Conservation (phyloP, 2,888 invertebrate species). For the Lochmaea crataegi region DNA sequence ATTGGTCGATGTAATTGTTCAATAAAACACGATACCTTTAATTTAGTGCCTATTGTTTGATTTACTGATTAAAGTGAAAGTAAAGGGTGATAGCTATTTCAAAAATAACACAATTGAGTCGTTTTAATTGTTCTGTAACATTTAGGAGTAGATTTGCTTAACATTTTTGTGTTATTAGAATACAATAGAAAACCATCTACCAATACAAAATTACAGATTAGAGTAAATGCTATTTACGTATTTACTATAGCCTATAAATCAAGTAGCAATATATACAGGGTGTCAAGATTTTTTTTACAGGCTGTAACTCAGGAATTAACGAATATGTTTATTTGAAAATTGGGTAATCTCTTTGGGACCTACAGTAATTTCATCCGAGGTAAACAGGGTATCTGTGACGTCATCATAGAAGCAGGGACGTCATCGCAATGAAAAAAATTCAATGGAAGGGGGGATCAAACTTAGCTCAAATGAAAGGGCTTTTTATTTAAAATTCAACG, state of each 20-base stretch:
- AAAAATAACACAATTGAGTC: conserved; percentile 19
- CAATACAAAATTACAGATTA: not conserved
- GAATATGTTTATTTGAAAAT: too few relatives aligned
- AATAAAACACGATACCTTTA: conserved; percentile 26
- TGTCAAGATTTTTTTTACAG: too few relatives aligned
- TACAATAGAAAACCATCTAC: conserved; percentile 17
- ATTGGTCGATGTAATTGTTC: conserved; percentile 27
- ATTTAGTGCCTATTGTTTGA: conserved; percentile 33
- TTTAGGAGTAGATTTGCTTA: conserved; percentile 13
- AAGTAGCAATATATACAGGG: conserved; percentile 1
- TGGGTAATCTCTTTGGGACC: too few relatives aligned
- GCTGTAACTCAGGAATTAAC: too few relatives aligned
- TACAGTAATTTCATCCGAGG: too few relatives aligned
- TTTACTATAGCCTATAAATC: conserved; percentile 3
- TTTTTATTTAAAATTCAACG: too few relatives aligned
- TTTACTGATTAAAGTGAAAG: conserved; percentile 34
- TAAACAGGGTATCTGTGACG: too few relatives aligned
- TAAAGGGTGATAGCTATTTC: conserved; percentile 21
- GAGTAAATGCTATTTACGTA: not conserved
- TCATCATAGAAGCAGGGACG: too few relatives aligned
- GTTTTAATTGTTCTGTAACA: conserved; percentile 19
- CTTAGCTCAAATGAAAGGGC: too few relatives aligned
- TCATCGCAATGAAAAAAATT: too few relatives aligned
- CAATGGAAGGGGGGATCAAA: too few relatives aligned
- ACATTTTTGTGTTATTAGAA: conserved; percentile 12